Conservation (phyloP, 2,797 vertebrate species). For the Austrolebias charrua region DNA sequence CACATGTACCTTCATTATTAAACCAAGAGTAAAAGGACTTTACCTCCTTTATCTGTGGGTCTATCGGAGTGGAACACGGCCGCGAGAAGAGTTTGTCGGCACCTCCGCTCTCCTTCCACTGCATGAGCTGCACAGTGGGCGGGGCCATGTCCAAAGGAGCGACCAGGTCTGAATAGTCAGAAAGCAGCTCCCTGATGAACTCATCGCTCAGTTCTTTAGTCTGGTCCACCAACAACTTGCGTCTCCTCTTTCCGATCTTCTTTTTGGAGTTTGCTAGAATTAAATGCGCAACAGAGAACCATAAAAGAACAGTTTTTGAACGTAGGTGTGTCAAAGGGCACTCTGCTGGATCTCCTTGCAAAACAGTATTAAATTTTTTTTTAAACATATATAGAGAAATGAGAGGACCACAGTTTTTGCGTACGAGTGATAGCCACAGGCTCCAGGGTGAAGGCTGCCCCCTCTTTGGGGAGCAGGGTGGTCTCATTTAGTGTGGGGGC, state of each 20-base stretch:
- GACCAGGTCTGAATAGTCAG: conserved; percentile 69
- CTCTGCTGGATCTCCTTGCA: background rate
- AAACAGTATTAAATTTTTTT: background rate
- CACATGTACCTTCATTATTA: too few relatives aligned
- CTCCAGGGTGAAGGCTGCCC: conserved; percentile 72
- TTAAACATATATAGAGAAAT: background rate
- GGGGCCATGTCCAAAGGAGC: conserved; percentile 72
- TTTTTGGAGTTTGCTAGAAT: conserved; percentile 58
- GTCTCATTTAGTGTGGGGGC: conserved; percentile 45
- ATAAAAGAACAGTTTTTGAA: background rate
- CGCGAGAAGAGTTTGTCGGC: conserved; percentile 66
- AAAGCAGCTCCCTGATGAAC: conserved; percentile 70
- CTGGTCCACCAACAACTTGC: conserved; percentile 75
- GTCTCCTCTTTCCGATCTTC: conserved; percentile 67
- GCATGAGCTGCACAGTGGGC: conserved; percentile 73
- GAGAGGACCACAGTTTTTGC: conserved; percentile 11
- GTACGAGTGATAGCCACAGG: conserved; percentile 74
- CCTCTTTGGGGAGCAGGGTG: conserved; percentile 52
- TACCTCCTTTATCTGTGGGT: conserved; percentile 71
- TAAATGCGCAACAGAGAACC: conserved; percentile 10
- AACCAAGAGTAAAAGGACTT: background rate
- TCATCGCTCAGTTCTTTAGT: conserved; percentile 70
- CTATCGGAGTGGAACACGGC: conserved; percentile 52
- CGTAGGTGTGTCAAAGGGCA: background rate
- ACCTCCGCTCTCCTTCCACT: conserved; percentile 74